Base-by-base conservation (phyloP, 2,113 vertebrate genomes). In the Pterocles orientalis region DNA sequence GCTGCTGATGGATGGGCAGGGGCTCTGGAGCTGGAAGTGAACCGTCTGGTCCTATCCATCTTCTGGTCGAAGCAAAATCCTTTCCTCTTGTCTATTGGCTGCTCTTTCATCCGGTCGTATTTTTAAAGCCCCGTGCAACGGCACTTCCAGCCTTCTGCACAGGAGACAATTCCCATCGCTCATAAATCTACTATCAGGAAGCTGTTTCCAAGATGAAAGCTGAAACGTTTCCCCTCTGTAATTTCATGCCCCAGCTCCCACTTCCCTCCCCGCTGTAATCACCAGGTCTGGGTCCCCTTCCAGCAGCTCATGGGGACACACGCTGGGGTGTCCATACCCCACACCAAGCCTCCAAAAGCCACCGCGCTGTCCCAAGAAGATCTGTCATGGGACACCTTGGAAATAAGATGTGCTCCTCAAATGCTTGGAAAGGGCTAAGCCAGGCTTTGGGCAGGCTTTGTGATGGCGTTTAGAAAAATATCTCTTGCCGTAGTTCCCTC, bases 141-240 rank as follows among this genome's bases (percentile, higher is more conserved):
- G 85, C 21, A 12, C 76, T 94, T 86, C 82, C 88, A 95, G 91
- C 92, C 91, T 31, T 21, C 92, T 88, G 94, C 83, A 81, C 41
- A 75, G 89, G 83, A 86, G 80, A 3, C 77, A 12, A 23, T 95
- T 97, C 95, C 95, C 94, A 17, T 6, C 1, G 80, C 95, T 95
- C 95, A n/a, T 97, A 96, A 97, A 97, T 97, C 94, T 91, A 31
- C 95, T 89, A 86, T 79, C 94, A 95, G 95, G 94, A 97, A 97
- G 95, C 92, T 60, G 80, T 82, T 95, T 95, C 92, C 91, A 91
- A 92, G 92, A 91, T 95, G n/a, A 95, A 95, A 96, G 93, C 91
- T 84, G 81, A 66, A 95, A 95, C 7, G 12, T 91, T 97, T 95
- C 92, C 94, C 65, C 51, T 96, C 92, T 96, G 91, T 66, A 23